Conservation (phyloP, 2,888 invertebrate species). For the Ligdia adustata region DNA sequence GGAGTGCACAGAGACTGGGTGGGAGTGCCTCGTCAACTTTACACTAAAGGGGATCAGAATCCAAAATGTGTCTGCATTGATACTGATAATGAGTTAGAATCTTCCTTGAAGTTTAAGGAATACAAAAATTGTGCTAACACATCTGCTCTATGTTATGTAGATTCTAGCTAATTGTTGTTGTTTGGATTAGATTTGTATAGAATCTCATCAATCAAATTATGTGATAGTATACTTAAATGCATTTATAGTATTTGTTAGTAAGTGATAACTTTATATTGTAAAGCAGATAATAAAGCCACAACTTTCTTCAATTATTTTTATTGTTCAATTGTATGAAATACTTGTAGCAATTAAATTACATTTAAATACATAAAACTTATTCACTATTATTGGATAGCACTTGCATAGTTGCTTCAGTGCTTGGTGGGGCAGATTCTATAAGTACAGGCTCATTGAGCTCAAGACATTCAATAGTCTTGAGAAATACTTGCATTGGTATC, state of each 20-base stretch:
- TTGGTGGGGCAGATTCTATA: slow-evolving; percentile 52
- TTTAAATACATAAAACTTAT: too few relatives aligned
- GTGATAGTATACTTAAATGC: too few relatives aligned
- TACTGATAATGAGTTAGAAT: slow-evolving; percentile 57
- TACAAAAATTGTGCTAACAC: slow-evolving; percentile 86
- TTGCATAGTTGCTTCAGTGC: slow-evolving; percentile 33
- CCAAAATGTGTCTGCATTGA: slow-evolving; percentile 94
- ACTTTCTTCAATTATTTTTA: background rate
- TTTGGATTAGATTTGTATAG: too few relatives aligned
- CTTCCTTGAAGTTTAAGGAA: slow-evolving; percentile 69
- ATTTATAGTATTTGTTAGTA: too few relatives aligned
- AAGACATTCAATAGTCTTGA: slow-evolving; percentile 80
- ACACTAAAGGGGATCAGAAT: slow-evolving; percentile 86
- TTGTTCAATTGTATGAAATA: slow-evolving; percentile 3
- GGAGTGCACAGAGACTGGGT: slow-evolving; percentile 94
- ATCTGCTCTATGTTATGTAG: slow-evolving; percentile 79
- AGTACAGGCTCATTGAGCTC: slow-evolving; percentile 72
- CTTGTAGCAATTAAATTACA: too few relatives aligned
- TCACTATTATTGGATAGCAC: slow-evolving; percentile 8
- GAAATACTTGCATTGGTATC: slow-evolving; percentile 82
- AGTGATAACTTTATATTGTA: background rate
- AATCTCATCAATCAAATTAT: too few relatives aligned
- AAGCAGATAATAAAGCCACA: background rate
- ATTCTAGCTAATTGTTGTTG: slow-evolving; percentile 38
- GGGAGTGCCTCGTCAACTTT: slow-evolving; percentile 94